These are phyloP conservation scores for Tenthredo livida DNA, from an alignment of 2,888 invertebrate genomes.

Conservation along the genomic window DNA sequence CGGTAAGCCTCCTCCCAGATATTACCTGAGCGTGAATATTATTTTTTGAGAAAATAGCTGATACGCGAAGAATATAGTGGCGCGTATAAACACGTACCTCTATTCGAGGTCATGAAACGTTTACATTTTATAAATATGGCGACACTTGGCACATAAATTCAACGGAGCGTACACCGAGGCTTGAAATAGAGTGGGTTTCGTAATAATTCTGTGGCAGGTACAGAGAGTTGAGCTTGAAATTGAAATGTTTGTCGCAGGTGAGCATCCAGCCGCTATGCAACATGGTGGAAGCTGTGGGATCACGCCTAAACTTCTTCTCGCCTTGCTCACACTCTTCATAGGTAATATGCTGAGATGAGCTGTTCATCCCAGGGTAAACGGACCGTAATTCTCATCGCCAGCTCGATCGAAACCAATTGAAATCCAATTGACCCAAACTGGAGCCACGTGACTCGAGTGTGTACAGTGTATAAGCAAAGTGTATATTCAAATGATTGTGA, in stretches of 20 bases:
- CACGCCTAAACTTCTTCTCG: constrained; percentile 65
- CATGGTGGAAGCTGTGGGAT: constrained; percentile 68
- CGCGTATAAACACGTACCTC: constrained; percentile 15
- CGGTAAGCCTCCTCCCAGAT: constrained; percentile 65
- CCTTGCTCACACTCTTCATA: constrained; percentile 64
- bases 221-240: constrained; percentile 25
- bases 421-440: constrained; percentile 39
- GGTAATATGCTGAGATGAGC: constrained; percentile 56
- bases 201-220: constrained; percentile 44
- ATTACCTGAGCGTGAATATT: background rate
- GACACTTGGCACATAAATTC: constrained; percentile 50
- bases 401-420: constrained; percentile 29
- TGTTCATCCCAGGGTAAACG: background rate
- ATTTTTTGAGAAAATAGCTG: background rate
- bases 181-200: constrained; percentile 29
- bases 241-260: constrained; percentile 64
- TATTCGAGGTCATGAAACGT: constrained; percentile 35
- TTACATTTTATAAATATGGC: constrained; percentile 47
- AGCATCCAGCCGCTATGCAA: constrained; percentile 74
- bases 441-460: constrained; percentile 47
- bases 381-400: constrained; percentile 25
- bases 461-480: constrained; percentile 39
- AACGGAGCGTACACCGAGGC: constrained; percentile 18
- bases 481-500: constrained; percentile 47
- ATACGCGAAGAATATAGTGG: background rate